Percentiles rank a stretch among this genome's conserved stretches.
Evolutionary conservation across 2,113 vertebrate genomes (phyloP).

Genomic region (Salvelinus namaycush): DNA sequence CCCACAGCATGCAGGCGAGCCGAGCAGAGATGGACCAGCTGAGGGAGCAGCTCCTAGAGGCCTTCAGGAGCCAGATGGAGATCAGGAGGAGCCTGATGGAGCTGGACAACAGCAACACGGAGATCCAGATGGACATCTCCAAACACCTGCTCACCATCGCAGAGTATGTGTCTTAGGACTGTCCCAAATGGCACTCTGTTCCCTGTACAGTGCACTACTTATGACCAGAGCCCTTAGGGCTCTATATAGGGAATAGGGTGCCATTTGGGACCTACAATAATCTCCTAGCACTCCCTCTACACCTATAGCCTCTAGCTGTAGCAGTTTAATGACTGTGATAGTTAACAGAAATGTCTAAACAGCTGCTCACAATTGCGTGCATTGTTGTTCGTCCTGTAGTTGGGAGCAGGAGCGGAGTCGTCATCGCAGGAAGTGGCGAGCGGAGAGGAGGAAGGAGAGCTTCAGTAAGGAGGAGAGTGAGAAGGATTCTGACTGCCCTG

Average conservation of each 20-base stretch:
- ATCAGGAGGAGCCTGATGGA: slow-evolving; percentile 82
- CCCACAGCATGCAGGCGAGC: slow-evolving; percentile 74
- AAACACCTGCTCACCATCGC: slow-evolving; percentile 83
- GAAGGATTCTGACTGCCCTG: slow-evolving; percentile 81
- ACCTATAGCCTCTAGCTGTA: too few relatives aligned
- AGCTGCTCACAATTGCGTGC: too few relatives aligned
- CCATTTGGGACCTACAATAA: too few relatives aligned
- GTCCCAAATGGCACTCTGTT: neutral
- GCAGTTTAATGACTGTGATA: too few relatives aligned
- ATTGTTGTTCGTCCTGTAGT: slow-evolving; percentile 52
- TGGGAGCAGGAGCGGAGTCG: slow-evolving; percentile 85
- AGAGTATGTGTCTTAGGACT: slow-evolving; percentile 65
- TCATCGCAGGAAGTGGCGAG: slow-evolving; percentile 76
- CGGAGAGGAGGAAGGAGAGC: slow-evolving; percentile 80
- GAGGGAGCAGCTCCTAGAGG: slow-evolving; percentile 80
- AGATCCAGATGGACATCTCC: slow-evolving; percentile 83
- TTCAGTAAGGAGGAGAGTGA: slow-evolving; percentile 81
- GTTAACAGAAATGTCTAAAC: too few relatives aligned
- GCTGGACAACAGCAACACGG: slow-evolving; percentile 84
- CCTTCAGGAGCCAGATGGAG: slow-evolving; percentile 87
- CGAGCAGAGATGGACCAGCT: slow-evolving; percentile 78
- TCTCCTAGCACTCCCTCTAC: too few relatives aligned
- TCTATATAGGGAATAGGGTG: too few relatives aligned
- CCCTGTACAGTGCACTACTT: neutral
- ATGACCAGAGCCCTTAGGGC: too few relatives aligned